Evolutionary conservation across 2,113 vertebrate species (phyloP).

Genomic region (Amphilophus citrinellus): DNA sequence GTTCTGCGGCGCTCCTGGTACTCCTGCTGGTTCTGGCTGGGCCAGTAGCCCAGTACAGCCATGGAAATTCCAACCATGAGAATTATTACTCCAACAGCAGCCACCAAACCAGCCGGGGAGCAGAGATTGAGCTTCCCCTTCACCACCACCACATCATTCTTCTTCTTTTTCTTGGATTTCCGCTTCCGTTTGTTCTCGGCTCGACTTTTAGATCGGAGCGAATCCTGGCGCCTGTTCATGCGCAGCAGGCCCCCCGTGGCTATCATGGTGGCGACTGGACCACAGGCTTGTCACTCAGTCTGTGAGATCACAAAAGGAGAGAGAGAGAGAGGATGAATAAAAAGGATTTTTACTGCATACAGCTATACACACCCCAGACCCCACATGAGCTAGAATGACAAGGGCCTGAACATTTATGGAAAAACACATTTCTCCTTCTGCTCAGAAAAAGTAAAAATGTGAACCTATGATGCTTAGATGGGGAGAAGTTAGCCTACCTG

Average conservation of each 20-base stretch:
- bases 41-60: conserved; percentile 98
- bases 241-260: conserved; percentile 98
- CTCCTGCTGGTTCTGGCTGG: conserved; percentile 80
- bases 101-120: conserved; percentile 92
- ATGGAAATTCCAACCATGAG: conserved; percentile 93
- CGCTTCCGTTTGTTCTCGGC: conserved; percentile 89
- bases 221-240: conserved; percentile 97
- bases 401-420: neutral
- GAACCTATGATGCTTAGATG: neutral
- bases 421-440: neutral
- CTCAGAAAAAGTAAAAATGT: neutral
- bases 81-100: conserved; percentile 89
- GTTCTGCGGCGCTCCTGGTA: conserved; percentile 76
- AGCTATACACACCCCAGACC: neutral
- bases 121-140: conserved; percentile 96
- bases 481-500: neutral
- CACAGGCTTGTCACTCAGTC: conserved; percentile 77
- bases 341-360: neutral
- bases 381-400: neutral
- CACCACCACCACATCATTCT: conserved; percentile 96
- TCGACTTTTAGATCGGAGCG: conserved; percentile 88
- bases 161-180: conserved; percentile 94
- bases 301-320: conserved; percentile 41
- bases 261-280: conserved; percentile 88
- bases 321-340: neutral